Percentiles rank a stretch among this genome's conserved stretches.
phyloP scores from a whole-genome alignment of 1,140 invertebrate genomes.

The Anoplophora glabripennis region DNA sequence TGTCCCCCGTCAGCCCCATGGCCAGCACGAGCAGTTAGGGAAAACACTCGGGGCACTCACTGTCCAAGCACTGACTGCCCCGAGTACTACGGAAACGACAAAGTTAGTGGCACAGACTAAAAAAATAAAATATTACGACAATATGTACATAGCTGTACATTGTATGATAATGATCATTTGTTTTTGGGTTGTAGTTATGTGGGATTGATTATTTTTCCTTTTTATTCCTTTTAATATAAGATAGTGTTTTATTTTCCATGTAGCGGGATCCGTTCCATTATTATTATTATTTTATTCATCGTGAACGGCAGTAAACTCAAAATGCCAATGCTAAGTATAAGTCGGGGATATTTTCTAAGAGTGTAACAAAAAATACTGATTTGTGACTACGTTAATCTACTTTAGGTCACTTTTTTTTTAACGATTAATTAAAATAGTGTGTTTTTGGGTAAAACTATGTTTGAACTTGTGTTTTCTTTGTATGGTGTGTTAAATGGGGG shows the following conservation, averaged over 20 bases:
- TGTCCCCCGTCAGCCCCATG: conserved; percentile 78
- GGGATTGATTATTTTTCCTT: conserved; percentile 11
- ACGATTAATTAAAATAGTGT: too few species aligned
- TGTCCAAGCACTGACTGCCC: conserved; percentile 48
- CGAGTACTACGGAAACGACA: conserved; percentile 32
- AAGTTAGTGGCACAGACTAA: conserved; percentile 34
- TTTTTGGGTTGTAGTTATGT: conserved; percentile 20
- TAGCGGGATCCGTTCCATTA: neutral
- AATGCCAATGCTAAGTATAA: neutral
- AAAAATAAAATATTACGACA: conserved; percentile 50
- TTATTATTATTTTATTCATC: conserved; percentile 13
- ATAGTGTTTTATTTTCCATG: neutral
- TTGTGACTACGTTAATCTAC: too few species aligned
- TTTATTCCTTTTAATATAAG: too few species aligned
- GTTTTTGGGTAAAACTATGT: too few species aligned
- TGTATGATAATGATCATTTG: conserved; percentile 34
- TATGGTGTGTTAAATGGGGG: too few species aligned
- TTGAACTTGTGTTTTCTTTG: too few species aligned
- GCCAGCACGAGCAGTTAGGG: conserved; percentile 88
- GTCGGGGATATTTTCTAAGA: neutral
- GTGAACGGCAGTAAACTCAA: conserved; percentile 17
- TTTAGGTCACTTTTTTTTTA: too few species aligned
- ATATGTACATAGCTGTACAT: conserved; percentile 52
- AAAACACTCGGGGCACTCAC: conserved; percentile 52
- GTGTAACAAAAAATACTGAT: neutral